Evolutionary conservation across 2,888 invertebrate species (phyloP).

Genomic region (Smittia aterrima): DNA sequence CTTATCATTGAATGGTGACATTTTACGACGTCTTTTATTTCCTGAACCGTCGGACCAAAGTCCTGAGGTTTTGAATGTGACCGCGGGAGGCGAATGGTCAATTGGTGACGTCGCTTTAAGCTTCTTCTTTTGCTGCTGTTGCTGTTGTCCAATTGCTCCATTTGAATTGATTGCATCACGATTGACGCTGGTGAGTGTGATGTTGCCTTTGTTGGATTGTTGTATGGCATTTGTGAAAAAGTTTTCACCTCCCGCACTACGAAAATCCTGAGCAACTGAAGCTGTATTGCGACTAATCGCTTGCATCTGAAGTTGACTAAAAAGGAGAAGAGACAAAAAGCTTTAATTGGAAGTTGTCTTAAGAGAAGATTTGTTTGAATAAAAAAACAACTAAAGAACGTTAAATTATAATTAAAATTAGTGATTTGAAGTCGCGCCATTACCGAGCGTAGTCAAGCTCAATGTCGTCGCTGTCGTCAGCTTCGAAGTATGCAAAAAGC

Average conservation of each 20-base stretch:
- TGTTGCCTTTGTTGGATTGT: conserved; percentile 14
- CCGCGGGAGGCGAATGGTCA: conserved; percentile 43
- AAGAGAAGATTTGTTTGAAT: conserved; percentile 40
- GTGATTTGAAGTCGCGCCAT: conserved; percentile 44
- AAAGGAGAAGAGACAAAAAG: conserved; percentile 38
- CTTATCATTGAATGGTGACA: conserved; percentile 41
- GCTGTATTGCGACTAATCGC: conserved; percentile 55
- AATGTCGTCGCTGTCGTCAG: conserved; percentile 66
- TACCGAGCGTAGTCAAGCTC: conserved; percentile 55
- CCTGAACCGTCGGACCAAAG: not conserved
- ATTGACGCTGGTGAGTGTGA: conserved; percentile 20
- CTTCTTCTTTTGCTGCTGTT: conserved; percentile 28
- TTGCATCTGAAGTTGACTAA: conserved; percentile 55
- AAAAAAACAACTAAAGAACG: conserved; percentile 41
- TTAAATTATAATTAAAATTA: conserved; percentile 32
- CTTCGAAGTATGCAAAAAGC: conserved; percentile 71
- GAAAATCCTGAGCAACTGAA: conserved; percentile 61
- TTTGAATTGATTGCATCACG: conserved; percentile 31
- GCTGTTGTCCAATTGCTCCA: conserved; percentile 29
- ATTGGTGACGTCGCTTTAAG: conserved; percentile 41
- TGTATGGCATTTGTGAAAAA: not conserved
- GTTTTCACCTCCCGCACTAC: conserved; percentile 61
- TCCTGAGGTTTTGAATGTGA: not conserved
- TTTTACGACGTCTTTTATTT: conserved; percentile 41
- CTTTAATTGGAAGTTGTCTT: not conserved